A percentile compares a stretch with the other conserved stretches of the same genome.
phyloP scores from a whole-genome alignment of 2,888 invertebrate genomes.

The Metalampra italica region DNA sequence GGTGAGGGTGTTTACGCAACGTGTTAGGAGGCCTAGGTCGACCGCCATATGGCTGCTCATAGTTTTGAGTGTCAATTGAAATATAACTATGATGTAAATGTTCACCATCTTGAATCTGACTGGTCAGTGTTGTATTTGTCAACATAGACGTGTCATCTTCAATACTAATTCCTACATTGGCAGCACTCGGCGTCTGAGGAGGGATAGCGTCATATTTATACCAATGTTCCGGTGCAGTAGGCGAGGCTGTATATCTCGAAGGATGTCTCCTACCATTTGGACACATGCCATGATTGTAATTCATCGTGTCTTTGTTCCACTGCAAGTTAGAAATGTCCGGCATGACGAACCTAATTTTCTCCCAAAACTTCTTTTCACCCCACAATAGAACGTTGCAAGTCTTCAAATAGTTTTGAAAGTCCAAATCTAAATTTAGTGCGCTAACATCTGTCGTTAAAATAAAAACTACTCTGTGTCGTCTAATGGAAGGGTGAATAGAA shows the following conservation, averaged over 20 bases:
- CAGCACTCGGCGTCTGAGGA: slow-evolving; percentile 71
- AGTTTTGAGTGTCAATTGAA: slow-evolving; percentile 80
- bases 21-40: slow-evolving; percentile 68
- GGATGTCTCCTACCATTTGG: slow-evolving; percentile 79
- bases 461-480: slow-evolving; percentile 78
- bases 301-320: slow-evolving; percentile 78
- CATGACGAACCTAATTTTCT: slow-evolving; percentile 89
- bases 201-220: slow-evolving; percentile 83
- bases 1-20: slow-evolving; percentile 55
- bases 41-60: slow-evolving; percentile 70
- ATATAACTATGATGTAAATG: slow-evolving; percentile 83
- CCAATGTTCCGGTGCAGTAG: slow-evolving; percentile 85
- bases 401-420: slow-evolving; percentile 84
- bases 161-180: slow-evolving; percentile 72
- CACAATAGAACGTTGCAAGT: slow-evolving; percentile 85
- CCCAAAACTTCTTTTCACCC: slow-evolving; percentile 94
- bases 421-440: slow-evolving; percentile 85
- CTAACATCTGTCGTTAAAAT: slow-evolving; percentile 82
- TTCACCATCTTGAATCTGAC: slow-evolving; percentile 82
- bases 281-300: slow-evolving; percentile 73
- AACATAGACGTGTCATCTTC: slow-evolving; percentile 80
- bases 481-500: slow-evolving; percentile 81
- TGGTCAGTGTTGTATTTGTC: slow-evolving; percentile 79
- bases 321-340: slow-evolving; percentile 84
- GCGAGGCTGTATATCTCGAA: slow-evolving; percentile 84